Evolutionary conservation across 2,888 invertebrate species (phyloP).

Genomic region (Chloroclystis v-ata): DNA sequence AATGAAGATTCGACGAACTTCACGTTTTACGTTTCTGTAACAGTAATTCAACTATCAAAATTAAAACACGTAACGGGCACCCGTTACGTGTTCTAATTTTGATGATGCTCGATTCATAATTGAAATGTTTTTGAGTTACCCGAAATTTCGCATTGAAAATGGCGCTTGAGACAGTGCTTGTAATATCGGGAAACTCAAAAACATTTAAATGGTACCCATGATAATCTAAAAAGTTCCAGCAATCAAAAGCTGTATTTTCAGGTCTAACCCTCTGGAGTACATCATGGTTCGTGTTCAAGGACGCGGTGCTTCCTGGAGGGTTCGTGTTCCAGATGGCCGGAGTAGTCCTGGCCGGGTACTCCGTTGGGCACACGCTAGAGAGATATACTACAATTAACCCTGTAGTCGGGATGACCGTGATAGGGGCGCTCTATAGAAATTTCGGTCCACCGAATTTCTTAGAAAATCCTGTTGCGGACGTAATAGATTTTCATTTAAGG

Average conservation of each 20-base stretch:
- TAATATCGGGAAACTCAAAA: too few species aligned
- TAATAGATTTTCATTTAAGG: constrained; percentile 69
- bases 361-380: constrained; percentile 62
- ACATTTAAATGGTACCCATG: too few species aligned
- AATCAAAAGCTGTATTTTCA: constrained; percentile 39
- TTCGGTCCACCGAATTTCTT: constrained; percentile 54
- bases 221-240: too few species aligned
- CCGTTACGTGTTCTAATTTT: too few species aligned
- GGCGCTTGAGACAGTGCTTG: too few species aligned
- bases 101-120: too few species aligned
- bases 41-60: too few species aligned
- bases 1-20: too few species aligned
- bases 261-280: constrained; percentile 60
- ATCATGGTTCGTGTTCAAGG: constrained; percentile 58
- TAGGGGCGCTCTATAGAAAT: constrained; percentile 60
- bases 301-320: constrained; percentile 52
- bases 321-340: constrained; percentile 56
- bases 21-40: too few species aligned
- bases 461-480: constrained; percentile 50
- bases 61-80: too few species aligned
- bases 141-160: too few species aligned
- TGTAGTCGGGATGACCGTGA: constrained; percentile 66
- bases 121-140: too few species aligned
- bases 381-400: constrained; percentile 62
- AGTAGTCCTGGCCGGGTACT: constrained; percentile 56